Base-by-base conservation (phyloP, 2,888 invertebrate genomes). In the Norana najaformis region DNA sequence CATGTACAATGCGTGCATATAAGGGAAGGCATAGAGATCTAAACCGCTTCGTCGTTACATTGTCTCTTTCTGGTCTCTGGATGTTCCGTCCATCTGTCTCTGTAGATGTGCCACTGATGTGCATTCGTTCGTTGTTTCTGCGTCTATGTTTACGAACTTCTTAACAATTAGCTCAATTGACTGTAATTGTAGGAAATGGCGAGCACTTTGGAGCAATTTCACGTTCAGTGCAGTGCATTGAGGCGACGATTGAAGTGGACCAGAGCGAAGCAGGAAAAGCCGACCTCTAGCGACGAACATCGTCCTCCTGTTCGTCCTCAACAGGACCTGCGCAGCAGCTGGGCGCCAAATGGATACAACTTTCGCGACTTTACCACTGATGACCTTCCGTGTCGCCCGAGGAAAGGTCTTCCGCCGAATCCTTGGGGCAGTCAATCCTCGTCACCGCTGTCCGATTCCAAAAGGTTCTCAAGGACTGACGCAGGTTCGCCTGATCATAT, bases 141-240 rank as follows among this genome's bases (percentile, higher is more conserved):
- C 69, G n/a, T 47, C 20, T 5, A 5, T 11, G 4, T 23, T 16
- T 35, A 35, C 34, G n/a, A 2, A 30, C 18, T 85, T 35, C 0
- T 85, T 36, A 85, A 36, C 37, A 37, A 23, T 37, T 85, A 69
- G 1, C 8, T n/a, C 16, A 5, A 85, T 85, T 36, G 30, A 83
- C 83, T 83, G 85, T 36, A n/a, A 53, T 85, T 36, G 85, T 85
- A 85, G 37, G 36, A 85, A 37, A 85, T 85, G 37, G 35, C 35
- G 35, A 85, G 35, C 37, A 23, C 37, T 37, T 85, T 85, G 35
- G 37, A 23, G 8, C 36, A 85, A 36, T 36, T 85, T 18, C 37
- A 37, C 16, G 85, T 85, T 23, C 37, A 85, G 5, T 85, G 35
- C 11, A 35, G 37, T 36, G 85, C 37, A 18, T n/a, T 37, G 35